Base-by-base conservation (phyloP, 2,888 invertebrate species). In the Ernsta delagoae region DNA sequence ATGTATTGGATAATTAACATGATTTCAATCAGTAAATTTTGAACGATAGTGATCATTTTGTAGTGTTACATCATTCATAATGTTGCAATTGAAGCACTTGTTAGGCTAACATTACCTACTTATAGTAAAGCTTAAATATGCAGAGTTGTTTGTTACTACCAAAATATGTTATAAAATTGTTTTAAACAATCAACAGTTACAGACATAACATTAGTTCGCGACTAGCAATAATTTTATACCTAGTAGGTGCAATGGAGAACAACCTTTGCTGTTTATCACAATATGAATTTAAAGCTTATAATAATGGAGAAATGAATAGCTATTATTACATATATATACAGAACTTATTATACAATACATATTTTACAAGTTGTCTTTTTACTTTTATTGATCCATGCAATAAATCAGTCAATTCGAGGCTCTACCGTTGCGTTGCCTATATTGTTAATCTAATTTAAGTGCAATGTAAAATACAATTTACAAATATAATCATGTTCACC, bases 401-500 rank as follows among this genome's bases (percentile, higher is more conserved):
- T 75, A 74, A 73, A 71, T 71, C 69, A 70, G 75, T 75, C 74
- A 74, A 75, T 75, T 75, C 67, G 60, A 72, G 62, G 66, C 65
- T 72, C 50, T 50, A 50, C 8, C 50, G 57, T 65, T 71, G 61
- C 66, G 68, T 66, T 66, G 70, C 68, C 65, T 63, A 73, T 72
- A 70, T 67, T 67, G 70, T 74, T 71, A 70, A 72, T 70, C 43
- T 71, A 68, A 64, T 72, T 56, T 57, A 53, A 72, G 69, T 61
- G 62, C 72, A 68, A 71, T 70, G 65, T 74, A 70, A 70, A 72
- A 63, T 73, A 50, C 8, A 57, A 7, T 63, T 63, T 53, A 72
- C 72, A 62, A 39, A 73, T 78, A 74, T 74, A 75, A 74, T 73
- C 72, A 76, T 73, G 77, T 83, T 83, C 71, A 68, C 82, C 82